These are phyloP conservation scores for Catostomus latipinnis DNA, from an alignment of 2,797 vertebrate genomes.

Conservation along the genomic window DNA sequence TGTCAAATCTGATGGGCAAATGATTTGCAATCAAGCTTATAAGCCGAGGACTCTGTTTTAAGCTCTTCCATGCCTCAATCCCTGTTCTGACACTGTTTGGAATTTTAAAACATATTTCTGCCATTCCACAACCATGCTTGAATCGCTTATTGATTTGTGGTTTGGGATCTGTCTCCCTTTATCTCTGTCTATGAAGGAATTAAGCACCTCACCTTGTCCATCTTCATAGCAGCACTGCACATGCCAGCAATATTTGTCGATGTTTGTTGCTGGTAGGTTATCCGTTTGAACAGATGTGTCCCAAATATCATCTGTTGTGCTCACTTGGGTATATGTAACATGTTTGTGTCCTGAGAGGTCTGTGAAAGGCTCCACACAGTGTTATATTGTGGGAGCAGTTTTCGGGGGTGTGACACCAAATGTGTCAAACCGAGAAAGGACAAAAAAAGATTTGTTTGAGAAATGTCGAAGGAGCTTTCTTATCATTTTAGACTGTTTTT, in stretches of 20 bases:
- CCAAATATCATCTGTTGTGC: conserved; percentile 54
- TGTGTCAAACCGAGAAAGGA: conserved; percentile 39
- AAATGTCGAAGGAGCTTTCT: neutral
- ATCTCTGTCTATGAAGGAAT: conserved; percentile 1
- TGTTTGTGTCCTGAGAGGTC: conserved; percentile 55
- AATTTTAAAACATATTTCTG: conserved; percentile 49
- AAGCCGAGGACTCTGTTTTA: conserved; percentile 53
- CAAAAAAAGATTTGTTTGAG: conserved; percentile 28
- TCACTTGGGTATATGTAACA: conserved; percentile 53
- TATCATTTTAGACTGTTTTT: no score
- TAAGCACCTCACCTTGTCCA: conserved; percentile 47
- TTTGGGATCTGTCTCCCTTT: neutral
- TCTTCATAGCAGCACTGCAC: conserved; percentile 38
- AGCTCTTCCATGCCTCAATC: conserved; percentile 54
- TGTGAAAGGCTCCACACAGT: conserved; percentile 33
- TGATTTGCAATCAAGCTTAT: conserved; percentile 59
- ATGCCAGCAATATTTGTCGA: conserved; percentile 43
- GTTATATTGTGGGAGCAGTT: conserved; percentile 48
- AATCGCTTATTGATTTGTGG: conserved; percentile 48
- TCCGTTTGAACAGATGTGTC: conserved; percentile 60
- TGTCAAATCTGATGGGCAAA: conserved; percentile 54
- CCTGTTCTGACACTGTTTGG: conserved; percentile 42
- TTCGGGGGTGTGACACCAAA: conserved; percentile 40
- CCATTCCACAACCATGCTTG: conserved; percentile 29
- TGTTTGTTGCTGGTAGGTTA: conserved; percentile 58